Base-by-base conservation (phyloP, 2,113 vertebrate genomes). In the Trinectes maculatus region DNA sequence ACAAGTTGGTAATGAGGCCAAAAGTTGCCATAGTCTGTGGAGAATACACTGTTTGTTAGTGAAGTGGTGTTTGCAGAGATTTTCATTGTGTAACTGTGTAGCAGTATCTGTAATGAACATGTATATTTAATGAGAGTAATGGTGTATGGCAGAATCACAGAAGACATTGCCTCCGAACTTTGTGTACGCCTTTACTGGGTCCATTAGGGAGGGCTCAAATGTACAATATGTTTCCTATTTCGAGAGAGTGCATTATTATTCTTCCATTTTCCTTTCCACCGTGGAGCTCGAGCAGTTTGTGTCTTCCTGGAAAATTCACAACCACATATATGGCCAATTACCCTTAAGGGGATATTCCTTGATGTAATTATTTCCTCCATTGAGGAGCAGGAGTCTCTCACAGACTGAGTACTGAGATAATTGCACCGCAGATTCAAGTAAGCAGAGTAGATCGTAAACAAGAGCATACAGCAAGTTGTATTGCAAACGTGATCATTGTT, bases 101-200 rank as follows among this genome's bases (percentile, higher is more conserved):
- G 39, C 33, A 56, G 19, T 13, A 21, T 9, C 61, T 64, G 36
- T 42, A 28, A 58, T 71, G 6, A 22, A 33, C 49, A 65, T 65
- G 44, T 44, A 77, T 74, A 51, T 61, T 64, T 65, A 22, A 79
- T 79, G 43, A 37, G 19, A 31, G 15, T 36, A 44, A 48, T n/a
- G 42, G 28, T 66, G 34, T 26, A 29, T 12, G 52, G 6, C 31
- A 70, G 29, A 49, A 52, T 29, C 37, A 34, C 37, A 49, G 19
- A 54, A 7, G 31, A 22, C 28, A n/a, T 19, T 57, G 8, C 5
- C 22, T 57, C 28, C 51, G 34, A 77, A 52, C 39, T 57, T 18
- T 46, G 8, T 34, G 36, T 7, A 29, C 43, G 19, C 53, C 66
- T 56, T 69, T 53, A 68, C 26, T 47, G 40, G 24, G 8, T 33